Percentiles rank a stretch among this genome's conserved stretches.
phyloP scores from a whole-genome alignment of 2,113 vertebrate species.

The Ursus arctos region DNA sequence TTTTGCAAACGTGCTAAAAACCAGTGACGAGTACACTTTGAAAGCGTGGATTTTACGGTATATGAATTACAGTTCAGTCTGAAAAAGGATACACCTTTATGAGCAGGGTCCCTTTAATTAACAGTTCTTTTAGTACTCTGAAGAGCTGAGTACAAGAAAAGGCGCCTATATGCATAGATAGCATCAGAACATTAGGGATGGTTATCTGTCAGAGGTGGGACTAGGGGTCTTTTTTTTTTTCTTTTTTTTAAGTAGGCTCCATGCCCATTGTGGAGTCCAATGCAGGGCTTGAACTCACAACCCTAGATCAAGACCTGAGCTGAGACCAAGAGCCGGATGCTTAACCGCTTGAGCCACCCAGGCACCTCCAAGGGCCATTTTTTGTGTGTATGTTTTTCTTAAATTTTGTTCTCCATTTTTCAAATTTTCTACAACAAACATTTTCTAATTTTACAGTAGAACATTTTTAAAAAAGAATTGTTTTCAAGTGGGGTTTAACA shows the following conservation, averaged over 20 bases:
- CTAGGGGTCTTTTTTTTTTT: neutral
- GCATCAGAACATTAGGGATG: neutral
- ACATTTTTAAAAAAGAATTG: neutral
- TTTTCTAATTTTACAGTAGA: slow-evolving; percentile 26
- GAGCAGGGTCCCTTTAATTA: neutral
- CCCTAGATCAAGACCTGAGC: neutral
- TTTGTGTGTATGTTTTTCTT: neutral
- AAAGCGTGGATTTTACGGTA: neutral
- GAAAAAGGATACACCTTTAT: neutral
- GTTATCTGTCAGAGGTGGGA: neutral
- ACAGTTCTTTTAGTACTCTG: neutral
- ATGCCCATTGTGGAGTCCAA: neutral
- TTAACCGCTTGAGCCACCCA: neutral
- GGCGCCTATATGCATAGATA: no score
- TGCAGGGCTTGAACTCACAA: neutral
- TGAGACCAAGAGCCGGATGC: neutral
- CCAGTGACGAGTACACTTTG: neutral
- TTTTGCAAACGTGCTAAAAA: neutral
- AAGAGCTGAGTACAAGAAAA: neutral
- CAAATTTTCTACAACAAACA: neutral
- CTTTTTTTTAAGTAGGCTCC: neutral
- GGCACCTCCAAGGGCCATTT: neutral
- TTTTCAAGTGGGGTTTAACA: slow-evolving; percentile 31
- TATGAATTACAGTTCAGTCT: neutral
- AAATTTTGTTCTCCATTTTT: neutral